Percentiles rank a stretch among this genome's conserved stretches.
phyloP scores from a whole-genome alignment of 2,888 invertebrate genomes.

The Tanaodytes sp. region DNA sequence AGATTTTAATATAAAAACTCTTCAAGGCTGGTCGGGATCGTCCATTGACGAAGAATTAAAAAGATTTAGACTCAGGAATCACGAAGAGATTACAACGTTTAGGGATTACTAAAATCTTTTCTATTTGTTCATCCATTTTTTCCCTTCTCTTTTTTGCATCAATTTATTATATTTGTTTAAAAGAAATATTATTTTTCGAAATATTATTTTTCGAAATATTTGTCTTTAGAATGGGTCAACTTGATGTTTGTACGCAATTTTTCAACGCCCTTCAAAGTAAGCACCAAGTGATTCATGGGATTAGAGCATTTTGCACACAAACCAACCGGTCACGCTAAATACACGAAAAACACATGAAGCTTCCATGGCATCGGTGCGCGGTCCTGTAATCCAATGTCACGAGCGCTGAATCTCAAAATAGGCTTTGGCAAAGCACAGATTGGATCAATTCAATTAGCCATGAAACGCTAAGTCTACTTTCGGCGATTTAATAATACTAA shows the following conservation, averaged over 20 bases:
- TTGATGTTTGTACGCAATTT: conserved; percentile 1
- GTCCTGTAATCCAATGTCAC: conserved; percentile 41
- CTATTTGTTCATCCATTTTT: not conserved
- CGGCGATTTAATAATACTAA: conserved; percentile 23
- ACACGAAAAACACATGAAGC: conserved; percentile 37
- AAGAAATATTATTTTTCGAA: too few relatives aligned
- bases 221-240: not conserved
- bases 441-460: conserved; percentile 38
- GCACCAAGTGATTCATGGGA: conserved; percentile 32
- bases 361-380: conserved; percentile 31
- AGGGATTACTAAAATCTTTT: too few relatives aligned
- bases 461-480: conserved; percentile 35
- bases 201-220: too few relatives aligned
- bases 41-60: conserved; percentile 20
- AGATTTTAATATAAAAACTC: conserved; percentile 66
- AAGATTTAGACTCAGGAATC: too few relatives aligned
- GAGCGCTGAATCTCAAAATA: conserved; percentile 45
- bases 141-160: too few relatives aligned
- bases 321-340: conserved; percentile 26
- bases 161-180: too few relatives aligned
- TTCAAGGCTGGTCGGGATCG: conserved; percentile 61
- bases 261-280: conserved; percentile 13
- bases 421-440: conserved; percentile 34
- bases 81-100: too few relatives aligned
- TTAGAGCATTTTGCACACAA: conserved; percentile 22